Evolutionary conservation across 2,888 invertebrate genomes (phyloP), one percentile per base, ranked within the genome.

Genomic region (Caradrina kadenii): DNA sequence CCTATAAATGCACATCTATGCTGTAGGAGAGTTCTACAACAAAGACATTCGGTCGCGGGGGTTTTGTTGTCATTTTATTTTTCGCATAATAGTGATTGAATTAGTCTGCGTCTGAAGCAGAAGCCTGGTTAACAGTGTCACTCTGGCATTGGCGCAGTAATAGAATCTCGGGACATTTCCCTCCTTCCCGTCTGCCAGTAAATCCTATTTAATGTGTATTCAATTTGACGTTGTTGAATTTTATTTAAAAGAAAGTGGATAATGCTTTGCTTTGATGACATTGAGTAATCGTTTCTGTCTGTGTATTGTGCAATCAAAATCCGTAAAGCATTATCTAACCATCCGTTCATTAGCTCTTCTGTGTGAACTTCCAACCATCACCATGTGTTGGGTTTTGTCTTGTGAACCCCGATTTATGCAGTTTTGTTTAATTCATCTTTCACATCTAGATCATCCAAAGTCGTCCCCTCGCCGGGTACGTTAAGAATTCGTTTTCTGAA

Each of bases 141-240:
- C 49, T 48, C 49, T 52, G 60, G 22, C 50, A 64, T 67, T 69
- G 60, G 45, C 45, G 54, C 58, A 22, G 58, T 76, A 70, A 76
- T 62, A 69, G 59, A 45, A 66, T 80, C 69, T 67, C 22, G 59
- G 22, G 45, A 68, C 73, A 66, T 54, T 71, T 80, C 55, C 56
- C 50, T 58, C 26, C 42, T 67, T 52, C 26, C 63, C 56, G 49
- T 52, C 45, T 73, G 31, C 22, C 19, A 31, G 50, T 39, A 56
- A 71, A 68, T 71, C 54, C 7, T 15, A 60, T 79, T 74, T 53
- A 63, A 64, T 75, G 22, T 19, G 22, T 56, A 52, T 55, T 50
- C 26, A 21, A 60, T 66, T 62, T 53, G 21, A 35, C 10, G n/a
- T 45, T 21, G 15, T 50, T 42, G 11, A 22, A 22, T 19, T 61